Conservation (phyloP, 1,140 invertebrate species). For the Drosophila auraria region DNA sequence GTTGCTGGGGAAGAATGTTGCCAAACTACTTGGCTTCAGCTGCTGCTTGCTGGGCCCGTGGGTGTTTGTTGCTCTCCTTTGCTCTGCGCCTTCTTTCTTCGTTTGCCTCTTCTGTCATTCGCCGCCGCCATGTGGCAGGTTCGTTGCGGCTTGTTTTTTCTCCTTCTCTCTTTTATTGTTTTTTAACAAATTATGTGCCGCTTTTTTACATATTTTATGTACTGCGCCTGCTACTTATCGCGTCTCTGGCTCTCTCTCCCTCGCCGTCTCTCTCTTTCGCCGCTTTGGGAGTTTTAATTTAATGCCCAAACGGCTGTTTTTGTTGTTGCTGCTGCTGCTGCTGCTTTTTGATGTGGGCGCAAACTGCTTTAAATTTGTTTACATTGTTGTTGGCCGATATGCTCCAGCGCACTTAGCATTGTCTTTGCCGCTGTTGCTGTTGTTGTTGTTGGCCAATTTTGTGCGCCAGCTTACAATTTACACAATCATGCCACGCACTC, state of each 20-base stretch:
- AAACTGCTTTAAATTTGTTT: conserved; percentile 78
- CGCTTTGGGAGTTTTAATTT: conserved; percentile 60
- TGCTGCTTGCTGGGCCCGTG: conserved; percentile 8
- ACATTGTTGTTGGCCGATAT: conserved; percentile 61
- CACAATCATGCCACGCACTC: conserved; percentile 66
- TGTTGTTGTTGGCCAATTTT: conserved; percentile 38
- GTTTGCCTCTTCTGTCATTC: conserved; percentile 14
- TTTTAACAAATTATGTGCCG: conserved; percentile 74
- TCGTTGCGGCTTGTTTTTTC: conserved; percentile 45
- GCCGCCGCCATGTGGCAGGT: conserved; percentile 52
- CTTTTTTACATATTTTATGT: conserved; percentile 66
- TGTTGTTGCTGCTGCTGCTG: conserved; percentile 32
- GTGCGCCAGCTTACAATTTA: conserved; percentile 62
- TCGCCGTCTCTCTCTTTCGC: conserved; percentile 1
- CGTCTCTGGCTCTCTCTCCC: conserved; percentile 1
- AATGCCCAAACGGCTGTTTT: conserved; percentile 66
- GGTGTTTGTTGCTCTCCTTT: conserved; percentile 14
- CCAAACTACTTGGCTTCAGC: conserved; percentile 22
- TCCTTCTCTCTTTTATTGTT: conserved; percentile 39
- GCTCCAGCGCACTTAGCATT: conserved; percentile 73
- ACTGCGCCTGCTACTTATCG: conserved; percentile 51
- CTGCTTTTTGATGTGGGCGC: conserved; percentile 72
- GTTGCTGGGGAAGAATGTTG: conserved; percentile 23
- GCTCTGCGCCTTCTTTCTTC: conserved; percentile 1
- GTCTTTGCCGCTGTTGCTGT: conserved; percentile 25